These are phyloP conservation scores for Hypotaenidia philippensis DNA, from an alignment of 2,797 vertebrate genomes.

Conservation along the genomic window DNA sequence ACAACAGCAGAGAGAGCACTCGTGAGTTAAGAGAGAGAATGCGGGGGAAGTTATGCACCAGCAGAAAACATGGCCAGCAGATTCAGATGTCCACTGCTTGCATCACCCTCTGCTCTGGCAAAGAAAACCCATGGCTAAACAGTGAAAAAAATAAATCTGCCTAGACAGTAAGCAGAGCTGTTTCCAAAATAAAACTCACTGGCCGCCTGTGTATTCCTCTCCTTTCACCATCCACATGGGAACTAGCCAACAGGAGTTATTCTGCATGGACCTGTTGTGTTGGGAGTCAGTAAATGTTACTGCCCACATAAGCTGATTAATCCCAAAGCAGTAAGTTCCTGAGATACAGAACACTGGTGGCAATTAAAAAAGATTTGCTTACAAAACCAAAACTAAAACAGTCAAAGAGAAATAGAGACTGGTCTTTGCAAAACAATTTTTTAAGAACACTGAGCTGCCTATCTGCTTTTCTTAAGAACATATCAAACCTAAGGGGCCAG, in stretches of 20 bases:
- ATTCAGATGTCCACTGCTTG: constrained; percentile 55
- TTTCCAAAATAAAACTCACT: neutral
- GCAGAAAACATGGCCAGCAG: constrained; percentile 67
- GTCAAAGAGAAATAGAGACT: neutral
- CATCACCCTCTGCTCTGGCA: neutral
- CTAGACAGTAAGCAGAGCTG: neutral
- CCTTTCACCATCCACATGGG: neutral
- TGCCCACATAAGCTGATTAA: neutral
- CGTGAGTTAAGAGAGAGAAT: constrained; percentile 22
- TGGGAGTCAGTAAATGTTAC: neutral
- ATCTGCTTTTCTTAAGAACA: neutral
- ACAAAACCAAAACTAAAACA: neutral
- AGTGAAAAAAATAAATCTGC: neutral
- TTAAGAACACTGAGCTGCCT: neutral
- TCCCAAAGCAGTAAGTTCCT: constrained; percentile 4
- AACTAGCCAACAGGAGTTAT: neutral
- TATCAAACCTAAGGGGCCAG: neutral
- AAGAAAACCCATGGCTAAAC: neutral
- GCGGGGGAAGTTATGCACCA: constrained; percentile 51
- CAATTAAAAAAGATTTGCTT: neutral
- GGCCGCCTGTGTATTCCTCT: neutral
- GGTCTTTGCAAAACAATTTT: constrained; percentile 13
- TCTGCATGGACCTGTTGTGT: neutral
- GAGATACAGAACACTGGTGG: neutral
- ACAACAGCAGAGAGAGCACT: constrained; percentile 77